Evolutionary conservation across 2,888 invertebrate genomes (phyloP), one percentile per base, ranked within the genome.

Genomic region (Plebejus argus): DNA sequence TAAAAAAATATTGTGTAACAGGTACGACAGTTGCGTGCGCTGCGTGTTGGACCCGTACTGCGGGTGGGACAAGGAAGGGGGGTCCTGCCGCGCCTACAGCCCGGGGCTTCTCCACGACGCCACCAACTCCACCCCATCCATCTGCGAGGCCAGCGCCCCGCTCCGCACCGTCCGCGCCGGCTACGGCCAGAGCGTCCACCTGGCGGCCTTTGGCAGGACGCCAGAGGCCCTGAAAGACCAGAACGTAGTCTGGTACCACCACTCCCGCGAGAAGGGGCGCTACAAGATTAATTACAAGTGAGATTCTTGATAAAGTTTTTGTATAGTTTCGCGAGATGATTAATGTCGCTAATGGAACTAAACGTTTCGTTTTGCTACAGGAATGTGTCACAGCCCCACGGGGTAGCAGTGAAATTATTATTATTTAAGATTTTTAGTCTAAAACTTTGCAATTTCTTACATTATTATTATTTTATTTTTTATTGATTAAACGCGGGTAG

Each of bases 11-110:
- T 56, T n/a, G 20, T 39, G 23, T 28, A 76, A 81, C 78, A 94
- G 95, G 71, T 96, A 96, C 85, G 95, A 95, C 85, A 95, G 95
- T 82, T 96, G 96, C 86, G 90, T 95, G 7, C 94, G 95, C 5
- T 96, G 96, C 86, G 95, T 95, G 18, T 88, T 95, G 78, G 96
- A 96, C 84, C 96, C 96, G 0, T 96, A 96, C 85, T 96, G 96
- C 83, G 96, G 96, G n/a, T 96, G 96, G 96, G 96, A 96, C 84
- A 95, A 95, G 83, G 95, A 95, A 83, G 91, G 94, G 0, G 94
- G 93, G 0, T 90, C 92, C 15, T 96, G 96, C 85, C 94, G 95
- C 76, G 94, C 95, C 0, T 95, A 95, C 86, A 89, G 91, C n/a
- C 94, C 95, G 8, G 94, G 92, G 1, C 86, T 95, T 10, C 90